Evolutionary conservation across 1,140 invertebrate genomes (phyloP), one percentile per base, ranked within the genome.

Genomic region (Latrodectus geometricus): DNA sequence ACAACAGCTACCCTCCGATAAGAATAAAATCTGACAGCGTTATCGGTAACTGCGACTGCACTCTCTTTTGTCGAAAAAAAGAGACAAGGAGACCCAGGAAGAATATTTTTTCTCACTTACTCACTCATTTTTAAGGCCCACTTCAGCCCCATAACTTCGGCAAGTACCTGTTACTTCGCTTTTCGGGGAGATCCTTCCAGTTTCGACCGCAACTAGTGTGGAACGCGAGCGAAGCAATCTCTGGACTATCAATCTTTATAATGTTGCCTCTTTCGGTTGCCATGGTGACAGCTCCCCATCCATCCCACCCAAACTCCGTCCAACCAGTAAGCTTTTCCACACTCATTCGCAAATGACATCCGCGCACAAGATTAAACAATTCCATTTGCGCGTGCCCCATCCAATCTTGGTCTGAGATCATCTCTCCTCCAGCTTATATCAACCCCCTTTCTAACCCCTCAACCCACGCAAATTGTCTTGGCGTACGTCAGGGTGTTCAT

Each of bases 261-360:
- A 70, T 70, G 69, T 70, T 70, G 69, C 69, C 69, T 70, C 69
- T 23, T n/a, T 48, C 69, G 69, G 69, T 70, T 23, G 21, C n/a
- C 69, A 70, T 70, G 69, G 69, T 17, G 54, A 61, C 35, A 35
- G 35, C 35, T 5, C 35, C 35, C 35, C 35, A 35, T 35, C 35
- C 1, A 35, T 35, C 35, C 35, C n/a, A n/a, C 54, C 11, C 54
- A 2, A 61, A 8, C 54, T 8, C 8, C 54, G 11, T 14, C 54
- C 54, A 61, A 61, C 54, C 54, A 61, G 11, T 61, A 17, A 61
- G 17, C 54, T 61, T 61, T 61, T 61, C 54, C 54, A 17, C 54
- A 61, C 54, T 61, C 17, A 61, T 61, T 14, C 54, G 17, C 54
- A 61, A 61, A 61, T 61, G 54, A 61, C 54, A 61, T 61, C 54